Evolutionary conservation across 2,797 vertebrate species (phyloP), one percentile per base, ranked within the genome.

Genomic region (Huso huso): DNA sequence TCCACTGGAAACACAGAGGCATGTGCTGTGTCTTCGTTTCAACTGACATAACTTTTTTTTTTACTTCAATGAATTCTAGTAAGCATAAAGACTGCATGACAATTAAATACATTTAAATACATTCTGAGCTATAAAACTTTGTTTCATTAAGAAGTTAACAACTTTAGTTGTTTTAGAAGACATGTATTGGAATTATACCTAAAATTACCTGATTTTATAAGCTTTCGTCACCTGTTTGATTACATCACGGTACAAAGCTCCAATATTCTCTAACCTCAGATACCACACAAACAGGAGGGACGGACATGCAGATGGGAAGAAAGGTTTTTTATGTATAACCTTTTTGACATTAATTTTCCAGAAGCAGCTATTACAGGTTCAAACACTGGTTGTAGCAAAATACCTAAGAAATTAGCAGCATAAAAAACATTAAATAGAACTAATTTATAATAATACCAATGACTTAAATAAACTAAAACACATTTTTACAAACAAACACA

Each of bases 201-300:
- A 90, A 86, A 87, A 86, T 87, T 91, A 87, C 89, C 90, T 91
- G 89, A 92, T 88, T 87, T 87, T 76, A 89, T 85, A 88, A 88
- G 84, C 83, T 83, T 79, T 78, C 74, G 70, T 71, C 60, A 72
- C 71, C 72, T 62, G 73, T 78, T 76, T 74, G 76, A 75, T 73
- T 78, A 78, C 75, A 77, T 78, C 69, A 69, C 70, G 74, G 75
- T 71, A 72, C 74, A 61, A 37, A 50, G 49, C 61, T 63, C 61
- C 8, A 52, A 62, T 37, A 63, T 70, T 66, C 58, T 66, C 59
- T 49, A 50, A 63, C 70, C 66, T 64, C 9, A 55, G 64, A 8
- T 64, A 53, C 66, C 1, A 2, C 11, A 51, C 62, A 60, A 69
- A 61, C 8, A 1, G 0, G 64, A 62, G 23, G 51, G 59, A 51